Evolutionary conservation across 2,797 vertebrate genomes (phyloP), one percentile per base, ranked within the genome.

Genomic region (Rhinichthys osculus): DNA sequence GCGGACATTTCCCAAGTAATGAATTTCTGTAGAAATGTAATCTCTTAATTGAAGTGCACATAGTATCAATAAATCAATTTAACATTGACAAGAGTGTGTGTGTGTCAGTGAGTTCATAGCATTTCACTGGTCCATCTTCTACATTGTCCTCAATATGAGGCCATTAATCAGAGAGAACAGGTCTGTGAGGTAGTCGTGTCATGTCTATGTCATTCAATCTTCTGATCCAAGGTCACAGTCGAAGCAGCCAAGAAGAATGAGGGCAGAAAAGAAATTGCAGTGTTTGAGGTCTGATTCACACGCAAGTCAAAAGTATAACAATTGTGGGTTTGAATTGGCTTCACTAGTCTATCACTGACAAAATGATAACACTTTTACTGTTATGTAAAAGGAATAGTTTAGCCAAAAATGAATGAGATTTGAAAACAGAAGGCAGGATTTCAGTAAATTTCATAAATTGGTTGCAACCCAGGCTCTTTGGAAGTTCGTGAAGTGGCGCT

Each of bases 31-130:
- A 74, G 71, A 38, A 81, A 82, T 85, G 59, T 70, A 87, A 81
- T 90, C 84, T 81, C 52, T 47, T 84, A 73, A 80, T 23, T 89
- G 73, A 77, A 82, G 81, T 86, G 74, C 52, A 85, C 78, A 71
- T 50, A 17, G 73, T 70, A 44, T 66, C 67, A 79, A 83, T 89
- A 84, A 82, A 74, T 91, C 82, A 84, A 82, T 47, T 54, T 69
- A 69, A 38, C 33, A 76, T 42, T 73, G 44, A 76, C 42, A 62
- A 73, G 79, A 27, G 14, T 52, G 50, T 81, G 52, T 47, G 78
- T 38, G 44, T 40, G 52, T 81, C 57, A 44, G 57, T 1, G 40
- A 10, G 70, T 35, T 67, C 19, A 67, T 35, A 23, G 42, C 64
- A 81, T 81, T 81, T 81, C 44, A 81, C 30, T 44, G 13, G 27